Percentiles rank a stretch among this genome's conserved stretches.
Evolutionary conservation across 2,888 invertebrate species (phyloP).

Genomic region (Campoplex capitator): DNA sequence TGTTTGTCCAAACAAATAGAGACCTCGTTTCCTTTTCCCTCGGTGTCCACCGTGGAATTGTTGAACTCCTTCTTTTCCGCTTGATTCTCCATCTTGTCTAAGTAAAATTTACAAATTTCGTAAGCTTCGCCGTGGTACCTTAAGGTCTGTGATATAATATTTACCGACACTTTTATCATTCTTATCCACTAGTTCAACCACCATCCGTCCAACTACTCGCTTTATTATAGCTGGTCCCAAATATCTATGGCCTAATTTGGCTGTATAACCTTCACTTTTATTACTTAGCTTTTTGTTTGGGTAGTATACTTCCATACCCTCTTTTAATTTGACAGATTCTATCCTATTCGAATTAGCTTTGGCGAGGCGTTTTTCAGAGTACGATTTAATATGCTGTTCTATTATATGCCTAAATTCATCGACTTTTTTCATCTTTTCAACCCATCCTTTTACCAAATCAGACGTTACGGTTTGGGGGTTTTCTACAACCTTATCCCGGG

Average conservation of each 20-base stretch:
- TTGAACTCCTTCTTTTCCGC: background rate
- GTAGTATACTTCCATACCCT: constrained; percentile 19
- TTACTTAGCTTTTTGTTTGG: too few species aligned
- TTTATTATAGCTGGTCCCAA: constrained; percentile 45
- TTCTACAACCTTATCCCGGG: background rate
- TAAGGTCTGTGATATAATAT: constrained; percentile 58
- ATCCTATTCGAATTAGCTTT: constrained; percentile 1
- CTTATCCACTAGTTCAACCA: constrained; percentile 56
- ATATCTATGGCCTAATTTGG: constrained; percentile 36
- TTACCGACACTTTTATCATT: constrained; percentile 44
- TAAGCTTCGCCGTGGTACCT: constrained; percentile 55
- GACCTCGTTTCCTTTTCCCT: background rate
- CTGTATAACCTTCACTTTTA: constrained; percentile 23
- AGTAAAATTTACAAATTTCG: background rate
- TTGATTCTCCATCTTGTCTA: background rate
- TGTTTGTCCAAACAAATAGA: too few species aligned
- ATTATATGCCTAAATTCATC: constrained; percentile 55
- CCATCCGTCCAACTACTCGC: constrained; percentile 53
- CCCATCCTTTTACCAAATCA: constrained; percentile 24
- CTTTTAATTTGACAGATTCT: background rate
- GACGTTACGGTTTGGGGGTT: background rate
- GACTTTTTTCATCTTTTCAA: constrained; percentile 8
- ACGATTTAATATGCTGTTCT: constrained; percentile 3
- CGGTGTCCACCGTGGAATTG: background rate
- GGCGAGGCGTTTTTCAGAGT: constrained; percentile 38